Conservation (phyloP, 2,113 vertebrate genomes). For the Heterochromis multidens region DNA sequence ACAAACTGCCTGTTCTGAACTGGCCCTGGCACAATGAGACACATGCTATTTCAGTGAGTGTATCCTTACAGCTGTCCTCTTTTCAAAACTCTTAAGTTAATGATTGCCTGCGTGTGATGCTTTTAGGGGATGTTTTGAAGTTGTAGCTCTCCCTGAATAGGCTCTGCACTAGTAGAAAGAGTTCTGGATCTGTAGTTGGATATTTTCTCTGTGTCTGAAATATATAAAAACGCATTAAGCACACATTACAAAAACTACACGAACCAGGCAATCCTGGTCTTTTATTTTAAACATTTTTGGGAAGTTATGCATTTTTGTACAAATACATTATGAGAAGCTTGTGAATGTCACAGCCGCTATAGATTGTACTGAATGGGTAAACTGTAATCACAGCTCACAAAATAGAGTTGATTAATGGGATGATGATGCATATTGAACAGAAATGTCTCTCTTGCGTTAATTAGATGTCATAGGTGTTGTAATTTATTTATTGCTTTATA, state of each 20-base stretch:
- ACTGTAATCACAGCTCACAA: background rate
- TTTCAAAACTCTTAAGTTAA: background rate
- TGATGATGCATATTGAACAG: background rate
- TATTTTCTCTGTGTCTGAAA: background rate
- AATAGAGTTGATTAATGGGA: background rate
- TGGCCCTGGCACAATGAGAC: background rate
- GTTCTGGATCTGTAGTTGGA: background rate
- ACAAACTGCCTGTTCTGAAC: background rate
- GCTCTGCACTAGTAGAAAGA: background rate
- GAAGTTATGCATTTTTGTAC: too few species aligned
- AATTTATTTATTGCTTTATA: background rate
- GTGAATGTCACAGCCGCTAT: background rate
- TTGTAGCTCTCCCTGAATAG: background rate
- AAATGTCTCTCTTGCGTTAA: background rate
- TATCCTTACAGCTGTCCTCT: too few species aligned
- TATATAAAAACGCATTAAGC: too few species aligned
- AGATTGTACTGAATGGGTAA: background rate
- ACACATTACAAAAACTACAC: background rate
- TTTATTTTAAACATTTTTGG: background rate
- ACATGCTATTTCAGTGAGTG: background rate
- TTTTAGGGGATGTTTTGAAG: background rate
- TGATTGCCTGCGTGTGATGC: too few species aligned
- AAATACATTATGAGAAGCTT: background rate
- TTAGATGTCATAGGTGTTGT: background rate
- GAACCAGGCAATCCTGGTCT: background rate